These are phyloP conservation scores for Epizoanthus scotinus DNA, from an alignment of 92 coral and sea anemone species.

Conservation along the genomic window DNA sequence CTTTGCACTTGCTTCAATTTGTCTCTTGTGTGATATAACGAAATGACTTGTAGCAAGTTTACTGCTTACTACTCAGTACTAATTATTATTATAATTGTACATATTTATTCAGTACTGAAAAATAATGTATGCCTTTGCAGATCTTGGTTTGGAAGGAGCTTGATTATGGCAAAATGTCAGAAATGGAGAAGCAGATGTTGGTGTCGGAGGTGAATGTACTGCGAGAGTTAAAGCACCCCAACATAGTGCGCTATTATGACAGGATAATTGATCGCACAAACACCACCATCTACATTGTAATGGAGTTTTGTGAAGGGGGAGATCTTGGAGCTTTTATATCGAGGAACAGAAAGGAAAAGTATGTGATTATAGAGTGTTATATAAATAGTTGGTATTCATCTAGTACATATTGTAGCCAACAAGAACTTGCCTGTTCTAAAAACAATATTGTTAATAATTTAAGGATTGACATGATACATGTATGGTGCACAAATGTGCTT, in stretches of 20 bases:
- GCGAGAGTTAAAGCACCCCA: constrained; percentile 94
- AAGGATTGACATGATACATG: too few relatives aligned
- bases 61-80: too few relatives aligned
- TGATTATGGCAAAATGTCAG: constrained; percentile 97
- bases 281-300: constrained; percentile 91
- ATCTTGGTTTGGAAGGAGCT: constrained; percentile 95
- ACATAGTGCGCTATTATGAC: constrained; percentile 94
- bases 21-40: too few relatives aligned
- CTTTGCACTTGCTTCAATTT: too few relatives aligned
- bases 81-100: too few relatives aligned
- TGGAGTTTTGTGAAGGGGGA: constrained; percentile 98
- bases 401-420: not conserved
- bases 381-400: not conserved
- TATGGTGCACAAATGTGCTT: too few relatives aligned
- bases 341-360: constrained; percentile 90
- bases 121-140: constrained; percentile 53
- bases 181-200: constrained; percentile 92
- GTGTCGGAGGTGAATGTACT: constrained; percentile 97
- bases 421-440: not conserved
- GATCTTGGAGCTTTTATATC: constrained; percentile 86
- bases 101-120: too few relatives aligned
- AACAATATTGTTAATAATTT: too few relatives aligned
- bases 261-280: constrained; percentile 89
- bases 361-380: constrained; percentile 25
- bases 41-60: too few relatives aligned